Percentiles rank a stretch among this genome's conserved stretches.
These are phyloP conservation scores for Drosophila neoperkinsi DNA, from an alignment of 2,888 invertebrate genomes.

Conservation along the genomic window DNA sequence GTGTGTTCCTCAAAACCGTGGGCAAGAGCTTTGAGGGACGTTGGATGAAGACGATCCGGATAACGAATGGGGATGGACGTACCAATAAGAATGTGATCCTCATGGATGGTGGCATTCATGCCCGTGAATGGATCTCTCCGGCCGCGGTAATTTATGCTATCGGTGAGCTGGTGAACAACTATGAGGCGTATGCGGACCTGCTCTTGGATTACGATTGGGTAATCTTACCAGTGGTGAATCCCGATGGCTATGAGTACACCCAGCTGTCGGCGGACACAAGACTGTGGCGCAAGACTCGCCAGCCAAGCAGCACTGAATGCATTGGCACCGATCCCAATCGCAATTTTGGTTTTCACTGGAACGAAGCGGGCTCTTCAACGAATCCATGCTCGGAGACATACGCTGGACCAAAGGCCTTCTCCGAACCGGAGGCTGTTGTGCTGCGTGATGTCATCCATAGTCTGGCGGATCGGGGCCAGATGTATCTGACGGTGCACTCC, in stretches of 20 bases:
- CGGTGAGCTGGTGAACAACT: slow-evolving; percentile 86
- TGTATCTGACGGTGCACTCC: slow-evolving; percentile 82
- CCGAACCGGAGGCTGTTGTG: slow-evolving; percentile 87
- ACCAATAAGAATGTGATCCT: slow-evolving; percentile 85
- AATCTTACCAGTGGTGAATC: slow-evolving; percentile 88
- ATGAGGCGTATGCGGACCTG: slow-evolving; percentile 84
- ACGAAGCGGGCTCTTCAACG: slow-evolving; percentile 70
- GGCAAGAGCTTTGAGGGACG: slow-evolving; percentile 88
- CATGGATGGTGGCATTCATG: slow-evolving; percentile 87
- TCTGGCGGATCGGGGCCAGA: slow-evolving; percentile 84
- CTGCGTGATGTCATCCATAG: slow-evolving; percentile 86
- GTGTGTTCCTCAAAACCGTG: slow-evolving; percentile 86
- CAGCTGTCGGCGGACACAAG: slow-evolving; percentile 74
- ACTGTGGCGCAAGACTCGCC: slow-evolving; percentile 87
- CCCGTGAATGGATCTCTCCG: slow-evolving; percentile 89
- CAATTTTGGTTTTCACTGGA: slow-evolving; percentile 88
- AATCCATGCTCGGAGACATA: slow-evolving; percentile 87
- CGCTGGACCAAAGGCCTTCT: slow-evolving; percentile 87
- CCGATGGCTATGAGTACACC: slow-evolving; percentile 89
- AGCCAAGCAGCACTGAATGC: slow-evolving; percentile 62
- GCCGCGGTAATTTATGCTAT: slow-evolving; percentile 87
- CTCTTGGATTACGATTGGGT: slow-evolving; percentile 88
- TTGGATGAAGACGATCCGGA: slow-evolving; percentile 87
- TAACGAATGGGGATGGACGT: slow-evolving; percentile 86
- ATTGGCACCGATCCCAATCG: slow-evolving; percentile 88